Percentiles rank a stretch among this genome's conserved stretches.
Evolutionary conservation across 2,113 vertebrate species (phyloP).

Genomic region (Pterophyllum scalare): DNA sequence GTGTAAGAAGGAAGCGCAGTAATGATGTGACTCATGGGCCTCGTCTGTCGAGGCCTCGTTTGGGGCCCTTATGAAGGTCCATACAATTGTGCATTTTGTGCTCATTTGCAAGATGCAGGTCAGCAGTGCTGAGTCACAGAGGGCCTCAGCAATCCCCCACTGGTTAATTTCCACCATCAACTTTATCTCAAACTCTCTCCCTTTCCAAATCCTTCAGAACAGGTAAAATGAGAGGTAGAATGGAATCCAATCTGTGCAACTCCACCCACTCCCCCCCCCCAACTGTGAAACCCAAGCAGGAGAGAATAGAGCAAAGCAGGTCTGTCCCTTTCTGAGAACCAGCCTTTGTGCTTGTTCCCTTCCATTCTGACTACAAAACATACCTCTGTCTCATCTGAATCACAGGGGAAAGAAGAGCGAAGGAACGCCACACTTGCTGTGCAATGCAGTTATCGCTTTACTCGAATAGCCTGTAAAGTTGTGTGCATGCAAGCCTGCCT

Average conservation of each 20-base stretch:
- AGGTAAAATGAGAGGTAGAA: constrained; percentile 63
- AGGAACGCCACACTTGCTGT: constrained; percentile 18
- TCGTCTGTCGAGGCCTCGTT: constrained; percentile 1
- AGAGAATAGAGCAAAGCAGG: constrained; percentile 30
- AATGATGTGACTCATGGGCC: constrained; percentile 62
- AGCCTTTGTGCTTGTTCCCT: constrained; percentile 51
- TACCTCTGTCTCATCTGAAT: constrained; percentile 50
- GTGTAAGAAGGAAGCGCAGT: constrained; percentile 11
- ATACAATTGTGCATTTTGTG: constrained; percentile 5
- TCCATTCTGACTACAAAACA: constrained; percentile 41
- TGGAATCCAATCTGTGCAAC: constrained; percentile 57
- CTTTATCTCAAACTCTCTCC: not conserved
- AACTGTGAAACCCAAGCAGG: constrained; percentile 12
- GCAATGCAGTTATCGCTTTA: not conserved
- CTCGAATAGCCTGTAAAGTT: not conserved
- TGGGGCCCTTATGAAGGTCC: not conserved
- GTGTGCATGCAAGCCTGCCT: not conserved
- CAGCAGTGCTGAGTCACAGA: constrained; percentile 49
- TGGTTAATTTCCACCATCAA: constrained; percentile 38
- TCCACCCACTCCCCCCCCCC: constrained; percentile 27
- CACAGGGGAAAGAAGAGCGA: not conserved
- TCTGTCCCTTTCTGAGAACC: constrained; percentile 54
- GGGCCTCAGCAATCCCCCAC: constrained; percentile 13
- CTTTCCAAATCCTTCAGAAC: constrained; percentile 33
- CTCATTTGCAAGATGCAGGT: constrained; percentile 1